These are phyloP conservation scores for Sebastes taczanowskii DNA, from an alignment of 2,797 vertebrate genomes.

Conservation along the genomic window DNA sequence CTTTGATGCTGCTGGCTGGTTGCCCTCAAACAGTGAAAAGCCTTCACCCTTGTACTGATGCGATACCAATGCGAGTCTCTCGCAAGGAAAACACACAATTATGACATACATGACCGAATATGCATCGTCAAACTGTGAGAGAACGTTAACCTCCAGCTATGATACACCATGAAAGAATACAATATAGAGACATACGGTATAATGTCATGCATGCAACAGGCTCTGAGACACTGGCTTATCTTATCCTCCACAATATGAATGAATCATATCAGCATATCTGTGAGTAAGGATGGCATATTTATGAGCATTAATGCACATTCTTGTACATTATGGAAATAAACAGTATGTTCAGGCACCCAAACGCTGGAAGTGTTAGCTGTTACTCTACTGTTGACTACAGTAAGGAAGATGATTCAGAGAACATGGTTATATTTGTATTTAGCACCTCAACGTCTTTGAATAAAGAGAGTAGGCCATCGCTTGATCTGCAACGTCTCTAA, in stretches of 20 bases:
- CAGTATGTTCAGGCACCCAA: conserved; percentile 10
- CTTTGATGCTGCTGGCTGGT: not conserved
- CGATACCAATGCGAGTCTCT: not conserved
- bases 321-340: conserved; percentile 8
- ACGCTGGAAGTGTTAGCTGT: conserved; percentile 16
- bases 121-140: conserved; percentile 15
- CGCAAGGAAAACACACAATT: conserved; percentile 8
- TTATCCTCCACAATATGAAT: not conserved
- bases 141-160: not conserved
- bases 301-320: not conserved
- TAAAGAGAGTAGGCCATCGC: not conserved
- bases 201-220: not conserved
- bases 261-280: not conserved
- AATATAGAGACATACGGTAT: not conserved
- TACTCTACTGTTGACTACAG: not conserved
- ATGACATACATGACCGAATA: conserved; percentile 16
- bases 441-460: not conserved
- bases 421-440: not conserved
- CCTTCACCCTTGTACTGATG: not conserved
- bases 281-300: not conserved
- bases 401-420: not conserved
- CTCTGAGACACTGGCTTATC: not conserved
- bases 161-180: not conserved
- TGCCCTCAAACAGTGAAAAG: not conserved
- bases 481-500: not conserved